Percentiles rank a stretch among this genome's conserved stretches.
Conservation (phyloP, 2,113 vertebrate species). For the Hirundichthys speculiger region DNA sequence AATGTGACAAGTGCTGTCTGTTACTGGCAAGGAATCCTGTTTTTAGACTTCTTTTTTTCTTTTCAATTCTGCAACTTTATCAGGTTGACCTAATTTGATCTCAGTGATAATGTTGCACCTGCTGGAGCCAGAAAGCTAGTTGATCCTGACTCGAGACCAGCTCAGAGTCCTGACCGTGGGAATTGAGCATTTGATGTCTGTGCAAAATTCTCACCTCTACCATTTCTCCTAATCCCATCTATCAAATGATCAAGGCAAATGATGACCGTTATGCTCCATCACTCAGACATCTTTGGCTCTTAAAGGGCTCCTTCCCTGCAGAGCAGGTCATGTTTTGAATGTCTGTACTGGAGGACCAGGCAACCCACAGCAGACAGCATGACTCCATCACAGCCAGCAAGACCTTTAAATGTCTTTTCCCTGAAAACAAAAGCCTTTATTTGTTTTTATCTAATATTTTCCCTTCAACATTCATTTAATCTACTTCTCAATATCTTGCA, state of each 20-base stretch:
- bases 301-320: slow-evolving; percentile 19
- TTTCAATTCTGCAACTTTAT: too few species aligned
- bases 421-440: neutral
- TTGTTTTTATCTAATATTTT: neutral
- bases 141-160: neutral
- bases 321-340: slow-evolving; percentile 48
- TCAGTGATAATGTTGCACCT: neutral
- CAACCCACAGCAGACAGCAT: slow-evolving; percentile 25
- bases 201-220: slow-evolving; percentile 17
- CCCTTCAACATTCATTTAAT: neutral
- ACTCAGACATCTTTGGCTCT: slow-evolving; percentile 44
- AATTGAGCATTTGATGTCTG: neutral
- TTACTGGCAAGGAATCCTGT: too few species aligned
- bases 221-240: slow-evolving; percentile 18
- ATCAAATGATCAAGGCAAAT: slow-evolving; percentile 21
- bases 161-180: neutral
- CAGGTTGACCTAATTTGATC: neutral
- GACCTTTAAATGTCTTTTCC: slow-evolving; percentile 15
- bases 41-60: too few species aligned
- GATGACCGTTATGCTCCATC: slow-evolving; percentile 49
- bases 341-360: slow-evolving; percentile 16
- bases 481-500: neutral
- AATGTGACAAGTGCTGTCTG: too few species aligned
- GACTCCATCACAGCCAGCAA: slow-evolving; percentile 11
- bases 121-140: neutral